Conservation (phyloP, 2,113 vertebrate species). For the Serilophus lunatus region DNA sequence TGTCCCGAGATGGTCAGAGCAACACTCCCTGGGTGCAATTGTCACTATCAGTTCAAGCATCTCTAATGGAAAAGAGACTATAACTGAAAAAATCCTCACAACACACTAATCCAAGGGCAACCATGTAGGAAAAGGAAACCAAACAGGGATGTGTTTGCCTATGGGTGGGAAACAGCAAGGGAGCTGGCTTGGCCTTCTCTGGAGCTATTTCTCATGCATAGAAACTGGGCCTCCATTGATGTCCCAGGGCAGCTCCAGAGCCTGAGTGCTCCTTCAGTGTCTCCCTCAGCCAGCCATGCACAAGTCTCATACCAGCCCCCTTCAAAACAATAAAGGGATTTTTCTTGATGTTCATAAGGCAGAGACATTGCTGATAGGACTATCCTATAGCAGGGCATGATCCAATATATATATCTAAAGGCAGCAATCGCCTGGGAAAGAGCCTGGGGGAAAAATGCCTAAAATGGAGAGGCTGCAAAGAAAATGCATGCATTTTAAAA, state of each 20-base stretch:
- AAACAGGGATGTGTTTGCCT: not conserved
- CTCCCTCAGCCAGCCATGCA: not conserved
- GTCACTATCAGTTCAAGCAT: not conserved
- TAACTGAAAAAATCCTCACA: not conserved
- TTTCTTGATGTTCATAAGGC: not conserved
- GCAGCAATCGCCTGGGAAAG: not conserved
- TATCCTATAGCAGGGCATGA: not conserved
- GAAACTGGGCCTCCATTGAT: not conserved
- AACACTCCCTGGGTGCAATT: not conserved
- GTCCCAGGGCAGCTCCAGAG: not conserved
- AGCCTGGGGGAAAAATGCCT: not conserved
- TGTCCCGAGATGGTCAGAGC: not conserved
- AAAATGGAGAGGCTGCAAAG: not conserved
- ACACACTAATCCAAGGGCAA: not conserved
- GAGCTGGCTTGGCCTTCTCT: not conserved
- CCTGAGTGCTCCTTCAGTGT: not conserved
- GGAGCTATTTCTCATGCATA: not conserved
- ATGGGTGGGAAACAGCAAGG: not conserved
- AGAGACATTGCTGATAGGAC: not conserved
- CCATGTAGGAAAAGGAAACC: accelerated
- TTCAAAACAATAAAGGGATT: not conserved
- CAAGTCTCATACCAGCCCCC: not conserved
- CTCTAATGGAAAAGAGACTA: not conserved
- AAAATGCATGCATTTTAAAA: not conserved
- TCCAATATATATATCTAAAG: not conserved